These are phyloP conservation scores for Brienomyrus longianalis DNA, from an alignment of 2,113 vertebrate species.

Conservation along the genomic window DNA sequence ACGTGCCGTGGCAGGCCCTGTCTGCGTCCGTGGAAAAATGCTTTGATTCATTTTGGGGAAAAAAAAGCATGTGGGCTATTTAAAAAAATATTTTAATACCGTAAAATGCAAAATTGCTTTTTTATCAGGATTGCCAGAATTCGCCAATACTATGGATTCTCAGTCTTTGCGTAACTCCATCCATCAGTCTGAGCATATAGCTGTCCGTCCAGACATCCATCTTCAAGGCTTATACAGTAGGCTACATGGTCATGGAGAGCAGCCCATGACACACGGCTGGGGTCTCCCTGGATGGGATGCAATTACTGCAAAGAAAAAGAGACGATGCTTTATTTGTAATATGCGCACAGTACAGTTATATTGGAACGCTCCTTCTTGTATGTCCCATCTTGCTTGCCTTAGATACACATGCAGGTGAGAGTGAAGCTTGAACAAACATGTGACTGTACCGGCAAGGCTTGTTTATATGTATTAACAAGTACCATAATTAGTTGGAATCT, in stretches of 20 bases:
- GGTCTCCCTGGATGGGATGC: neutral
- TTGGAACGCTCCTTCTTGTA: neutral
- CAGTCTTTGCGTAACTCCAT: neutral
- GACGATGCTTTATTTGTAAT: no score
- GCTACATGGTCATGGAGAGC: neutral
- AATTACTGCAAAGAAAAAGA: neutral
- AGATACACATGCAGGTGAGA: neutral
- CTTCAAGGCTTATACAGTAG: neutral
- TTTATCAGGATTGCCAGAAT: neutral
- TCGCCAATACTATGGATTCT: neutral
- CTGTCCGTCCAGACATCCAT: neutral
- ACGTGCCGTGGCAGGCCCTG: neutral
- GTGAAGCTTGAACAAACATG: neutral
- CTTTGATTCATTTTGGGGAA: neutral
- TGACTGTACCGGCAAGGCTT: neutral
- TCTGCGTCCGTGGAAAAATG: neutral
- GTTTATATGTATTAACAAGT: neutral
- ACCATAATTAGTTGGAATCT: neutral
- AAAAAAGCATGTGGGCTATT: neutral
- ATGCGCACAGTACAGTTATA: neutral
- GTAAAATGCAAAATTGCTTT: neutral
- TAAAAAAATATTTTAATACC: neutral
- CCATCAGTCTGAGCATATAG: neutral
- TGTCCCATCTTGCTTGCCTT: neutral
- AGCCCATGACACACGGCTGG: neutral